Conservation (phyloP, 1,140 invertebrate species). For the Caenorhabditis tropicalis region DNA sequence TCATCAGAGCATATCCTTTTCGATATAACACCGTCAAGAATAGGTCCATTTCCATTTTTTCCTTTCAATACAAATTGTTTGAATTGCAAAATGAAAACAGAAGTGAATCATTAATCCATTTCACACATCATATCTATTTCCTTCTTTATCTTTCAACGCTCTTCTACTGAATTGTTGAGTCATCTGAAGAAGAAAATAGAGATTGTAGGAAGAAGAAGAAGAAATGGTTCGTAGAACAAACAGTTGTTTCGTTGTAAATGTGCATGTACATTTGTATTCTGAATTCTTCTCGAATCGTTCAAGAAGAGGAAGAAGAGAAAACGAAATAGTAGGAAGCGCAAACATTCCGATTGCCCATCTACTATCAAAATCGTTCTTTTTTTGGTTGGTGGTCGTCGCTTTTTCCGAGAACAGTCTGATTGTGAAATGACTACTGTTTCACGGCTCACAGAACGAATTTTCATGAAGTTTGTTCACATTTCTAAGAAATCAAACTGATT, state of each 20-base stretch:
- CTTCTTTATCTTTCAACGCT: neutral
- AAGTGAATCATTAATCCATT: neutral
- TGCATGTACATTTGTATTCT: constrained; percentile 28
- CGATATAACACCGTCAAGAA: too few relatives aligned
- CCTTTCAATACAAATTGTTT: too few relatives aligned
- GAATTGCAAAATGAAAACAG: too few relatives aligned
- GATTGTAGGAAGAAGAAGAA: neutral
- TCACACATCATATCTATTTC: neutral
- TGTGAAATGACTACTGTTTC: constrained; percentile 6
- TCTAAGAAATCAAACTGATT: neutral
- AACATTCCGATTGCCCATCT: constrained; percentile 13
- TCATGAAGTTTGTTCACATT: neutral
- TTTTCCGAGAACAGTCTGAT: neutral
- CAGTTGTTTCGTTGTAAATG: constrained; percentile 44
- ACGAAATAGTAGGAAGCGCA: neutral
- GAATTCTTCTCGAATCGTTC: constrained; percentile 37
- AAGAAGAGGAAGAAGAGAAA: neutral
- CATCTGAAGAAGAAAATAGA: neutral
- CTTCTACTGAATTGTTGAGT: neutral
- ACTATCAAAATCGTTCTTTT: neutral
- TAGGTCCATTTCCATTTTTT: too few relatives aligned
- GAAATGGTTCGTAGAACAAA: constrained; percentile 13
- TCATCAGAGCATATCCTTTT: too few relatives aligned
- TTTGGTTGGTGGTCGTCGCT: neutral
- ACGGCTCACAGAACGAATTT: neutral